These are phyloP conservation scores for Agrotis exclamationis DNA, from an alignment of 2,888 invertebrate species.

Conservation along the genomic window DNA sequence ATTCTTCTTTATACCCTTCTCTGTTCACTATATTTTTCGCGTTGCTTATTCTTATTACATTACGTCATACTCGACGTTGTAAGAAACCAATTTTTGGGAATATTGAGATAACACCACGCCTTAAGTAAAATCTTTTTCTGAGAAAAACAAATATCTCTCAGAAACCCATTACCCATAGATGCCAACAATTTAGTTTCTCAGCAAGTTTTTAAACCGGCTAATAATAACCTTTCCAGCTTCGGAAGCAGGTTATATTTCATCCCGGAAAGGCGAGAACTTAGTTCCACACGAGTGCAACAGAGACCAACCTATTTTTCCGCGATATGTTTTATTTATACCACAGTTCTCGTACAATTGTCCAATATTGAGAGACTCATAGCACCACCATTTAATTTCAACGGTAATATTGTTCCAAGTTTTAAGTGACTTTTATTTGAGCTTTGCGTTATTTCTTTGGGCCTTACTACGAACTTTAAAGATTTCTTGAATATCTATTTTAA, in stretches of 20 bases:
- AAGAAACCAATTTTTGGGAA: no score
- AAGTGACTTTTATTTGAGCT: conserved; percentile 28
- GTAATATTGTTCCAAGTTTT: conserved; percentile 34
- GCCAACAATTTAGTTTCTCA: conserved; percentile 6
- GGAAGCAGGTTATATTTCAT: conserved; percentile 36
- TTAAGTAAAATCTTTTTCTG: background rate
- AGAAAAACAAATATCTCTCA: background rate
- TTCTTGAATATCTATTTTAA: no score
- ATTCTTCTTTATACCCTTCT: no score
- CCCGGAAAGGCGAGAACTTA: conserved; percentile 23
- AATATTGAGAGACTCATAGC: conserved; percentile 47
- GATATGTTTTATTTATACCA: conserved; percentile 46
- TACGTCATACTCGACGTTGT: no score
- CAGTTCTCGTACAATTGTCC: conserved; percentile 42
- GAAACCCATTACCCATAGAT: background rate
- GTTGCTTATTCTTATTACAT: no score
- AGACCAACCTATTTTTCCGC: conserved; percentile 14
- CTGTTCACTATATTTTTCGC: no score
- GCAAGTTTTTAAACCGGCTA: conserved; percentile 16
- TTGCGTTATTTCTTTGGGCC: conserved; percentile 3
- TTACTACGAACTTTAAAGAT: conserved; percentile 1
- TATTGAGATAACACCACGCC: no score
- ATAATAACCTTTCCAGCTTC: conserved; percentile 28
- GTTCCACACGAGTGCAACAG: conserved; percentile 42
- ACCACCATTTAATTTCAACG: conserved; percentile 2